These are phyloP conservation scores for Ceyx margarethae DNA, from an alignment of 2,113 vertebrate genomes.

Conservation along the genomic window DNA sequence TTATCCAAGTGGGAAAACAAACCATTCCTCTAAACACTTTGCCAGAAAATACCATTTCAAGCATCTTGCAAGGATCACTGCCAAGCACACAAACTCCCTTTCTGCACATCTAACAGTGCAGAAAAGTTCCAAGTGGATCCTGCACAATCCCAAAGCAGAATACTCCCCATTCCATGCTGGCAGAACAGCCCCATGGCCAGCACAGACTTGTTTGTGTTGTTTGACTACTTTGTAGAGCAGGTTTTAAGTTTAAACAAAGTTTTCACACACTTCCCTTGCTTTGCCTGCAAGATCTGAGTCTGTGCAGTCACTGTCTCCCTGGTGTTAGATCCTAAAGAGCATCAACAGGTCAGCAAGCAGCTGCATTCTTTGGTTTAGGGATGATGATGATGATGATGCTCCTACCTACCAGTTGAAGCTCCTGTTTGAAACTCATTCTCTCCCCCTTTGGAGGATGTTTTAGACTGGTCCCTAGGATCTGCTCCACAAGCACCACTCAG, in stretches of 20 bases:
- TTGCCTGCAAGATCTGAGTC: background rate
- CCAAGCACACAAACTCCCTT: background rate
- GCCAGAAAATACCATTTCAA: background rate
- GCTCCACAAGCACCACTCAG: background rate
- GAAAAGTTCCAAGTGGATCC: background rate
- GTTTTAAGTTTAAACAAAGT: conserved; percentile 11
- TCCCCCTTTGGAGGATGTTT: background rate
- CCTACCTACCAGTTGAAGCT: background rate
- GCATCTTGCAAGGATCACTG: background rate
- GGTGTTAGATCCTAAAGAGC: background rate
- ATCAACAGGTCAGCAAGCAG: background rate
- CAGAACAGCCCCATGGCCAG: background rate
- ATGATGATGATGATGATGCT: background rate
- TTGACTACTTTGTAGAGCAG: background rate
- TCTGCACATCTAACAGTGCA: background rate
- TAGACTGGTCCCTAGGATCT: background rate
- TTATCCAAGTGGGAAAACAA: background rate
- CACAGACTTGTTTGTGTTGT: background rate
- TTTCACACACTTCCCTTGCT: background rate
- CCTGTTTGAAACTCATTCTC: background rate
- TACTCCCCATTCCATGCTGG: background rate
- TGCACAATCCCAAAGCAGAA: background rate
- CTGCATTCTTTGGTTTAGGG: background rate
- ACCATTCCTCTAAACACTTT: background rate
- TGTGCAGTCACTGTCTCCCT: background rate